phyloP scores from a whole-genome alignment of 2,888 invertebrate genomes.

The Dioctria rufipes region DNA sequence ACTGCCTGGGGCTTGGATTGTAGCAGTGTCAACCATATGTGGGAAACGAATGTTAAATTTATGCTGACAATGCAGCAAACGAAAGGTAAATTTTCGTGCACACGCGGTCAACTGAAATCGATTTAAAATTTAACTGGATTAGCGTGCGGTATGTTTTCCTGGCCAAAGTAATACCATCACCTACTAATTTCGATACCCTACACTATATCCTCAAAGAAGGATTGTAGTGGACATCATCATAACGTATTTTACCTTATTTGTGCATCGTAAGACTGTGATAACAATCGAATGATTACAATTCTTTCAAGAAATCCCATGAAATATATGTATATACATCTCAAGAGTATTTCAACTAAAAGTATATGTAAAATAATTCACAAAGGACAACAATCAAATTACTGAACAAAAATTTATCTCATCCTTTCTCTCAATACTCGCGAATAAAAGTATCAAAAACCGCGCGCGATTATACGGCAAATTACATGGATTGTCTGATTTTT shows the following conservation, averaged over 20 bases:
- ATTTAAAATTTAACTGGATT: constrained; percentile 11
- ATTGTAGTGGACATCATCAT: neutral
- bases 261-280: neutral
- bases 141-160: neutral
- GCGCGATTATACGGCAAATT: constrained; percentile 35
- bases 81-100: constrained; percentile 1
- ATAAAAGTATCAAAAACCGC: constrained; percentile 1
- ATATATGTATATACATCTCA: neutral
- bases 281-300: neutral
- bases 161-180: constrained; percentile 9
- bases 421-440: neutral
- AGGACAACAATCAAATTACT: constrained; percentile 40
- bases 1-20: neutral
- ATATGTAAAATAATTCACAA: constrained; percentile 41
- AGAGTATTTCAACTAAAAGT: neutral
- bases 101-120: constrained; percentile 20
- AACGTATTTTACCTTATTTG: neutral
- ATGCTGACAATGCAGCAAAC: neutral
- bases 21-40: constrained; percentile 29
- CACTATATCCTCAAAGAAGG: too few relatives aligned
- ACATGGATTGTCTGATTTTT: constrained; percentile 28
- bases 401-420: constrained; percentile 35
- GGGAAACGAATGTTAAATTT: constrained; percentile 28
- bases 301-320: constrained; percentile 23
- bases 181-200: too few relatives aligned